These are phyloP conservation scores for Lasioglossum lativentre DNA, from an alignment of 2,888 invertebrate genomes.

Conservation along the genomic window DNA sequence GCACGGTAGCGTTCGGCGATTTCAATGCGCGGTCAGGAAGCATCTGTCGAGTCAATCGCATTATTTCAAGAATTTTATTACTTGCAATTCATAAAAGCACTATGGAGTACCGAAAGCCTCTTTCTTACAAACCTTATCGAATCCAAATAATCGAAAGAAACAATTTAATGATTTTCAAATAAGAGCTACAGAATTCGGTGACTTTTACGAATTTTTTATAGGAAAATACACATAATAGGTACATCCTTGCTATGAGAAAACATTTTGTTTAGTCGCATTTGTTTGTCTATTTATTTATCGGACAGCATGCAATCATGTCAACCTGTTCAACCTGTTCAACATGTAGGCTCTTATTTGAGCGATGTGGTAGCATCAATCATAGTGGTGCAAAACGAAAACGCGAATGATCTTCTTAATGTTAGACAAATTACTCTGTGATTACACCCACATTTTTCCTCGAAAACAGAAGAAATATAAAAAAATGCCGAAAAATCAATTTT, in stretches of 20 bases:
- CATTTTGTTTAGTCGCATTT: not conserved
- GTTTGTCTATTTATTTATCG: not conserved
- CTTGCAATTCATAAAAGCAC: not conserved
- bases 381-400: not conserved
- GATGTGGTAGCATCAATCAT: not conserved
- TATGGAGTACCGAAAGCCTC: not conserved
- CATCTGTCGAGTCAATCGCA: not conserved
- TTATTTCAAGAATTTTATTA: not conserved
- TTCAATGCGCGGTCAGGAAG: not conserved
- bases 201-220: too few relatives aligned
- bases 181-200: too few relatives aligned
- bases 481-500: not conserved
- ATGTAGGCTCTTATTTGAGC: not conserved
- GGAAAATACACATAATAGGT: too few relatives aligned
- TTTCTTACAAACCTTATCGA: not conserved
- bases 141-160: not conserved
- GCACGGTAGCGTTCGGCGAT: not conserved
- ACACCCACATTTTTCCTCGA: not conserved
- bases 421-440: not conserved
- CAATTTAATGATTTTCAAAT: not conserved
- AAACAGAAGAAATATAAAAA: not conserved
- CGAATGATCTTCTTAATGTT: not conserved
- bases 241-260: too few relatives aligned
- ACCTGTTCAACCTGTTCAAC: conserved; percentile 1
- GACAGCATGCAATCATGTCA: not conserved